Evolutionary conservation across 2,113 vertebrate genomes (phyloP).

Genomic region (Leptocoma aspasia): DNA sequence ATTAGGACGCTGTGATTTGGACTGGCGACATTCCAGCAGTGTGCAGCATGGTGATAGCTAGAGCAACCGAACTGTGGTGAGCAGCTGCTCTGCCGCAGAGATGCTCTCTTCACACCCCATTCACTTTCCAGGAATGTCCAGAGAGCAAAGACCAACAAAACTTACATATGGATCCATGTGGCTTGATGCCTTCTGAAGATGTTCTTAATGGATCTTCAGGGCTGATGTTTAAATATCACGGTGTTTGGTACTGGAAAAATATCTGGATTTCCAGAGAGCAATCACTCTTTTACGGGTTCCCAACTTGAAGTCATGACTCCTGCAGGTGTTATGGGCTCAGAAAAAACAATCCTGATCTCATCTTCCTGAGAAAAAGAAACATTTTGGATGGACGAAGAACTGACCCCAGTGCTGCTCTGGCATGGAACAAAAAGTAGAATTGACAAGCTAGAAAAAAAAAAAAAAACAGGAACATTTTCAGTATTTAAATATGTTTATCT

Average conservation of each 20-base stretch:
- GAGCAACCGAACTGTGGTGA: background rate
- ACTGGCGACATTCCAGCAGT: background rate
- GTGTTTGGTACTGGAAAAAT: background rate
- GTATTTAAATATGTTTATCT: background rate
- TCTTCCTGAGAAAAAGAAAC: background rate
- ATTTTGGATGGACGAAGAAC: background rate
- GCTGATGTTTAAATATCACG: background rate
- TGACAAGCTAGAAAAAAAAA: background rate
- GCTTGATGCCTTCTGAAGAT: background rate
- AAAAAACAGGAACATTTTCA: background rate
- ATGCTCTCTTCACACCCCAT: background rate
- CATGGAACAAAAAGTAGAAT: background rate
- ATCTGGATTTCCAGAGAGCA: background rate
- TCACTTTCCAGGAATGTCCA: background rate
- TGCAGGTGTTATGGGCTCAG: background rate
- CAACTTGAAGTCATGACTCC: background rate
- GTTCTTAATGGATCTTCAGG: background rate
- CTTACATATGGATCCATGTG: rapidly evolving
- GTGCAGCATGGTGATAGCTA: background rate
- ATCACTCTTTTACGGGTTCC: background rate
- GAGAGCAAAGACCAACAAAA: background rate
- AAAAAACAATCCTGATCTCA: background rate
- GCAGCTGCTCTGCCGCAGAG: background rate
- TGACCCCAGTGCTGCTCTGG: background rate
- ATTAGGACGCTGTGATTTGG: background rate